phyloP scores from a whole-genome alignment of 35 echinoderm and acorn worm species.

The Apostichopus japonicus region DNA sequence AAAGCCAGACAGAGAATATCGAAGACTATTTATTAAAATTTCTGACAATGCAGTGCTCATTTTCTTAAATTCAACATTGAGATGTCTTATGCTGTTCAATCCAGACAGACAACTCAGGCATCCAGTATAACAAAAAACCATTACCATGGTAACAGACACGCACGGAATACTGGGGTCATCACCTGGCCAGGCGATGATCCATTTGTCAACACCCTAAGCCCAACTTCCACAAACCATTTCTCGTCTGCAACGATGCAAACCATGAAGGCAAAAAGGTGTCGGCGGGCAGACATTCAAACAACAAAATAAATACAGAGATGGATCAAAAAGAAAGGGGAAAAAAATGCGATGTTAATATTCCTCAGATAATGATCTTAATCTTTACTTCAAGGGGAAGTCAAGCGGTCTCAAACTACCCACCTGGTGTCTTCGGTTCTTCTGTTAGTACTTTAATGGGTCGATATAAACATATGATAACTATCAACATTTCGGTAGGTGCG shows the following conservation, averaged over 20 bases:
- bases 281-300: background rate
- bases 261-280: background rate
- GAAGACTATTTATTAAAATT: too few relatives aligned
- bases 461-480: background rate
- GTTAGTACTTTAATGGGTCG: background rate
- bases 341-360: background rate
- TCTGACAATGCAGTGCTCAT: too few relatives aligned
- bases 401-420: background rate
- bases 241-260: background rate
- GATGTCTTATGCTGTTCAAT: too few relatives aligned
- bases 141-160: background rate
- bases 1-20: too few relatives aligned
- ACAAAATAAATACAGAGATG: background rate
- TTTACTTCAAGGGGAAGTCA: background rate
- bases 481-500: background rate
- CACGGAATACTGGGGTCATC: slow-evolving; percentile 7
- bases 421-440: background rate
- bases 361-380: slow-evolving; percentile 8
- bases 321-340: background rate
- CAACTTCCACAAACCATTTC: slow-evolving; percentile 7
- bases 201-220: background rate
- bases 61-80: too few relatives aligned
- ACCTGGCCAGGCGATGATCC: slow-evolving; percentile 3
- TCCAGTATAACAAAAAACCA: background rate
- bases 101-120: too few relatives aligned